Evolutionary conservation across 2,888 invertebrate genomes (phyloP).

Genomic region (Orthonychiurus folsomi): DNA sequence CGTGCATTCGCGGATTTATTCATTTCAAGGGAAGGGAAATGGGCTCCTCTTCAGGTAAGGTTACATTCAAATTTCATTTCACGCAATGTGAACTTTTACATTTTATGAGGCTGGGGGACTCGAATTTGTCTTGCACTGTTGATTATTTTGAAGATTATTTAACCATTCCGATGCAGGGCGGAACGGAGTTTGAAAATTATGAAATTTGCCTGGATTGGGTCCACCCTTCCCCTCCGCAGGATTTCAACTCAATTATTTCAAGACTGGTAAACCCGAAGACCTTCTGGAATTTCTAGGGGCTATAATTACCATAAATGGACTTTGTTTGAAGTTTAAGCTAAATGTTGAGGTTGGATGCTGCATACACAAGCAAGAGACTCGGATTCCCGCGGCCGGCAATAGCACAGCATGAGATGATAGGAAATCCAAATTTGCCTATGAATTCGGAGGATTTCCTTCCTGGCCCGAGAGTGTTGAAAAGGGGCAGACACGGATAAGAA

Average conservation of each 20-base stretch:
- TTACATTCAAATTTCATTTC: too few relatives aligned
- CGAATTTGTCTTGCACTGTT: too few relatives aligned
- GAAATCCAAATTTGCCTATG: not conserved
- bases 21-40: not conserved
- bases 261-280: too few relatives aligned
- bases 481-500: conserved; percentile 1
- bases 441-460: not conserved
- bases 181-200: too few relatives aligned
- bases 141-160: too few relatives aligned
- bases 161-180: too few relatives aligned
- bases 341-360: not conserved
- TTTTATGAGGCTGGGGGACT: too few relatives aligned
- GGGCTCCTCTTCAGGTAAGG: too few relatives aligned
- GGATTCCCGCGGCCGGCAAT: not conserved
- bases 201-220: too few relatives aligned
- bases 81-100: not conserved
- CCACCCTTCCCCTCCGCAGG: too few relatives aligned
- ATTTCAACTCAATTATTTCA: too few relatives aligned
- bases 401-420: not conserved
- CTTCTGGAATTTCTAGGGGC: not conserved
- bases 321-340: not conserved
- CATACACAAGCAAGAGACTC: not conserved
- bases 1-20: not conserved
- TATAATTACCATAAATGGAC: not conserved
- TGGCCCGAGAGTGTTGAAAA: too few relatives aligned